Base-by-base conservation (phyloP, 1,140 invertebrate species). In the Drosophila baimaii region DNA sequence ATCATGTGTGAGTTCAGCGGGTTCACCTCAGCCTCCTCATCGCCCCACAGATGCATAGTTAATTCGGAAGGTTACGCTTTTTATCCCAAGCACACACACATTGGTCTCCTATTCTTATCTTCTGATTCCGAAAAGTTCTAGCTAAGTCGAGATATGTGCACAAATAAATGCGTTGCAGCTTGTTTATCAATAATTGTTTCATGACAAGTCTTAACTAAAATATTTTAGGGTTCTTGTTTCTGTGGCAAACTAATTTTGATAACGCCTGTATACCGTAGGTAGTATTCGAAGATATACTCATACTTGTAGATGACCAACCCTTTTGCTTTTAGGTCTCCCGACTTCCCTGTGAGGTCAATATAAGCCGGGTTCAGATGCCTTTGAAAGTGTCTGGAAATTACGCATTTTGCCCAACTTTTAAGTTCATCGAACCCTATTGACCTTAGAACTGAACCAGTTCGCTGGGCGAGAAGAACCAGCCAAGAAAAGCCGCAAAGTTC, bases 1-100 rank as follows among this genome's bases (percentile, higher is more conserved):
- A 81, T 85, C 79, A 73, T 62, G 78, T 78, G 78, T 21, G 56
- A 66, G 41, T 54, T 33, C 19, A 10, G 31, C 13, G 19, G 35
- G 47, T 5, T 15, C n/a, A 15, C 49, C 21, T 52, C 29, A 12
- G 49, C 29, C 17, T 8, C 1, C 15, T 9, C 49, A 5, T 9
- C 27, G 17, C 3, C 17, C 27, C n/a, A 12, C 15, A 35, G 5
- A 12, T 19, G 10, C 41, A 21, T 6, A 54, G 25, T 27, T 12
- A 10, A 5, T 13, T 21, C 13, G 7, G 6, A 47, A 19, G 29
- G n/a, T 49, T 15, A 17, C 47, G n/a, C 43, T 59, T 49, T 47
- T 17, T 49, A 6, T 12, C 46, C 9, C 7, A 29, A 15, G 12
- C 27, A 13, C 35, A n/a, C 35, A 15, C n/a, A 29, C n/a, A n/a